Percentiles rank a stretch among this genome's conserved stretches.
Evolutionary conservation across 2,113 vertebrate genomes (phyloP).

Genomic region (Mirounga angustirostris): DNA sequence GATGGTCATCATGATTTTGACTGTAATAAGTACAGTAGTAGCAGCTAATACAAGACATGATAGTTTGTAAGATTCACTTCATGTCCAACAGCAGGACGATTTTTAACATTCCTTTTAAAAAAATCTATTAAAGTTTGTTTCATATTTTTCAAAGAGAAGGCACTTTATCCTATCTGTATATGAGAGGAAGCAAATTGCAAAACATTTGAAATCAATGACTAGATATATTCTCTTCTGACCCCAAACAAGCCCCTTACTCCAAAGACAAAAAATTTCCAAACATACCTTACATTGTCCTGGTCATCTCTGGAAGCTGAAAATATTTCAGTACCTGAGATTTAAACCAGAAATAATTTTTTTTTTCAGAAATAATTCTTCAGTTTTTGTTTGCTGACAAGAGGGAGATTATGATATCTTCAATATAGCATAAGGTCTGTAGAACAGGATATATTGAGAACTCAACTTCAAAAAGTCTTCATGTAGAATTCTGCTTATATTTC

Average conservation of each 20-base stretch:
- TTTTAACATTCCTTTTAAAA: background rate
- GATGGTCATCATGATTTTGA: background rate
- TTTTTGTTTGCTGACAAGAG: background rate
- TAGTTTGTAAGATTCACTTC: background rate
- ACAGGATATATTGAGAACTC: background rate
- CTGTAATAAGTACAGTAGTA: background rate
- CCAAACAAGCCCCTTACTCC: background rate
- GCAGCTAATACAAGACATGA: background rate
- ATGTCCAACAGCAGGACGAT: background rate
- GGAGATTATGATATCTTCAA: background rate
- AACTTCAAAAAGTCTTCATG: background rate
- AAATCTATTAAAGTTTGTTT: background rate
- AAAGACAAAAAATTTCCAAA: conserved; percentile 1
- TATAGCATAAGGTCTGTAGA: background rate
- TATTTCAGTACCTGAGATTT: conserved; percentile 28
- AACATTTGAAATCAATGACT: conserved; percentile 4
- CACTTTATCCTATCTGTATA: background rate
- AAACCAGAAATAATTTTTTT: conserved; percentile 40
- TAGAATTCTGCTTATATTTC: conserved; percentile 18
- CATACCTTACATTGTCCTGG: background rate
- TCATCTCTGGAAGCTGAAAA: background rate
- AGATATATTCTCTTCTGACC: background rate
- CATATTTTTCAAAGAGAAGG: background rate
- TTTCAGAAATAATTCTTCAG: conserved; percentile 33
- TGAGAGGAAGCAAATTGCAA: background rate